Conservation (phyloP, 1,140 invertebrate species). For the Chymomyza costata region DNA sequence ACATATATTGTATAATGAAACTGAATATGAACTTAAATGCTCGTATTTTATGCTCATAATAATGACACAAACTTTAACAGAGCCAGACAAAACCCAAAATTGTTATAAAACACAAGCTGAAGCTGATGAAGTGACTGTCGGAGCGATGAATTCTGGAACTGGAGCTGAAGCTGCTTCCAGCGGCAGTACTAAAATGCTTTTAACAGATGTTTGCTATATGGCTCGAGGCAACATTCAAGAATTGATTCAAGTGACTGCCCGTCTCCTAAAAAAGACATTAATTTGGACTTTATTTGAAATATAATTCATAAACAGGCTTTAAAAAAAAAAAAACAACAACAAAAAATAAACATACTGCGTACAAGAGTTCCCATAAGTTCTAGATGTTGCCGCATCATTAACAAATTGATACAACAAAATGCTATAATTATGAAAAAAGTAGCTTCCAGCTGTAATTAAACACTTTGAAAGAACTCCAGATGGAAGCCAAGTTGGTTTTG, state of each 20-base stretch:
- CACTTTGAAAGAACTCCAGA: too few species aligned
- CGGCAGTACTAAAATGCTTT: too few species aligned
- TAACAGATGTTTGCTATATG: too few species aligned
- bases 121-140: too few species aligned
- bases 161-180: too few species aligned
- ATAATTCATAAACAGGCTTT: conserved; percentile 12
- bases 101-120: too few species aligned
- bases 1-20: conserved; percentile 27
- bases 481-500: too few species aligned
- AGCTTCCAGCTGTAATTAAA: too few species aligned
- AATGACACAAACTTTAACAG: conserved; percentile 61
- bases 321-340: background rate
- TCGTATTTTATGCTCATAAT: conserved; percentile 68
- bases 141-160: too few species aligned
- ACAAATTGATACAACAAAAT: conserved; percentile 72
- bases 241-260: conserved; percentile 58
- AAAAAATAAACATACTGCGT: conserved; percentile 10
- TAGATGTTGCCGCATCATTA: conserved; percentile 55
- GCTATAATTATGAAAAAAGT: conserved; percentile 68
- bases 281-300: conserved; percentile 63
- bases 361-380: background rate
- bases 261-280: conserved; percentile 70
- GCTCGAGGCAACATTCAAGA: too few species aligned
- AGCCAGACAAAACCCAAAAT: too few species aligned
- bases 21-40: conserved; percentile 28